These are phyloP conservation scores for Triplophysa rosa DNA, from an alignment of 2,113 vertebrate genomes.

Conservation along the genomic window DNA sequence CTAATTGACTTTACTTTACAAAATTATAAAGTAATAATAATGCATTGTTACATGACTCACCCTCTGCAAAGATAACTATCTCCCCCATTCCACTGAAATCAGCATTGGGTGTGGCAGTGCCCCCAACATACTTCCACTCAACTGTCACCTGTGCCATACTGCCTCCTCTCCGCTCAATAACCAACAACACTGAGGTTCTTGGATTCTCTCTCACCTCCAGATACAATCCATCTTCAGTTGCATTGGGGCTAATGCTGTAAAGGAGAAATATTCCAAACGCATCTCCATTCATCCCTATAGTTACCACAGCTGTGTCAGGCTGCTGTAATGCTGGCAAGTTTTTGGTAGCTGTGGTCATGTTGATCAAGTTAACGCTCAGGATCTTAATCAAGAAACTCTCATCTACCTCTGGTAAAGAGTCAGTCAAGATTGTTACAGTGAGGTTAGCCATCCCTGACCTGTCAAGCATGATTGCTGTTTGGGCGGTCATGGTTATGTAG, in stretches of 20 bases:
- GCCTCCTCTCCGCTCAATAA: conserved; percentile 87
- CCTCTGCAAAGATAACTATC: conserved; percentile 84
- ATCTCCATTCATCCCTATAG: conserved; percentile 92
- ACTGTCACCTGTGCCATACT: conserved; percentile 87
- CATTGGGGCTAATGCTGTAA: conserved; percentile 80
- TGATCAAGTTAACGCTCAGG: conserved; percentile 81
- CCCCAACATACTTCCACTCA: conserved; percentile 87
- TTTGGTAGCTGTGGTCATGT: conserved; percentile 76
- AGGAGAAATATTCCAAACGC: conserved; percentile 93
- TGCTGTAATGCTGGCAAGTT: conserved; percentile 84
- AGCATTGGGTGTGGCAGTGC: conserved; percentile 78
- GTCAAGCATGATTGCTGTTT: conserved; percentile 80
- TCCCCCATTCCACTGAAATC: conserved; percentile 86
- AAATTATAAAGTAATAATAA: neutral
- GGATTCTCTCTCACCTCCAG: conserved; percentile 85
- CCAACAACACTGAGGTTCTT: conserved; percentile 76
- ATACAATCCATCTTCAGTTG: conserved; percentile 76
- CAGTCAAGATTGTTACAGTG: conserved; percentile 85
- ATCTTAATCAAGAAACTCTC: conserved; percentile 88
- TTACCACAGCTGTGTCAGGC: conserved; percentile 81
- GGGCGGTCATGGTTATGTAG: conserved; percentile 77
- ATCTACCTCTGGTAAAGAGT: conserved; percentile 86
- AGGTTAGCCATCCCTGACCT: conserved; percentile 84
- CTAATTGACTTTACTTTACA: too few species aligned
- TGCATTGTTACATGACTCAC: conserved; percentile 68